A percentile compares a stretch with the other conserved stretches of the same genome.
Conservation (phyloP, 2,888 invertebrate genomes). For the Sarcophaga subvicina region DNA sequence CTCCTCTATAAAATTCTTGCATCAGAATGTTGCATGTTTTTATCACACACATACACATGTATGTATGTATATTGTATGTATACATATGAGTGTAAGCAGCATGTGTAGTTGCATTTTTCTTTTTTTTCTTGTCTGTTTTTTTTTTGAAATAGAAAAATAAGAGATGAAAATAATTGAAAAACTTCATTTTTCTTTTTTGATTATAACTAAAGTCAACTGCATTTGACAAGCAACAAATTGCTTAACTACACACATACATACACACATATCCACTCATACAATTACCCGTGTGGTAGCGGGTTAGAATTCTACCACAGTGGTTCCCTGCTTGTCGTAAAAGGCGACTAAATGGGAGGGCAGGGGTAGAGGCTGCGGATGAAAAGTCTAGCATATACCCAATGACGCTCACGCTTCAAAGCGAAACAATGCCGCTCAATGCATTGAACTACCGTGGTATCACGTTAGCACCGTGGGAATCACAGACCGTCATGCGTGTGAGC, state of each 20-base stretch:
- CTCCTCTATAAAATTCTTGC: constrained; percentile 29
- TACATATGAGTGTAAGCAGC: not conserved
- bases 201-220: constrained; percentile 63
- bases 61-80: not conserved
- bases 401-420: too few species aligned
- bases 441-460: too few species aligned
- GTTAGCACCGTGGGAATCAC: too few species aligned
- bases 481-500: too few species aligned
- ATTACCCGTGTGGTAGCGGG: too few species aligned
- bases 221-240: constrained; percentile 69
- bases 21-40: constrained; percentile 34
- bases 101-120: not conserved
- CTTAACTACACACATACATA: not conserved
- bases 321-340: too few species aligned
- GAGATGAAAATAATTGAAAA: constrained; percentile 59
- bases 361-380: too few species aligned
- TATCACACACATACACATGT: not conserved
- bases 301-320: too few species aligned
- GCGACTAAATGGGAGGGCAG: too few species aligned
- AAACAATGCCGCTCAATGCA: too few species aligned
- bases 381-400: too few species aligned
- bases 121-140: not conserved
- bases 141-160: constrained; percentile 22
- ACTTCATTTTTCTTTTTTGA: constrained; percentile 59
- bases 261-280: not conserved